phyloP scores from a whole-genome alignment of 2,797 vertebrate species.

The Chiroxiphia lanceolata region DNA sequence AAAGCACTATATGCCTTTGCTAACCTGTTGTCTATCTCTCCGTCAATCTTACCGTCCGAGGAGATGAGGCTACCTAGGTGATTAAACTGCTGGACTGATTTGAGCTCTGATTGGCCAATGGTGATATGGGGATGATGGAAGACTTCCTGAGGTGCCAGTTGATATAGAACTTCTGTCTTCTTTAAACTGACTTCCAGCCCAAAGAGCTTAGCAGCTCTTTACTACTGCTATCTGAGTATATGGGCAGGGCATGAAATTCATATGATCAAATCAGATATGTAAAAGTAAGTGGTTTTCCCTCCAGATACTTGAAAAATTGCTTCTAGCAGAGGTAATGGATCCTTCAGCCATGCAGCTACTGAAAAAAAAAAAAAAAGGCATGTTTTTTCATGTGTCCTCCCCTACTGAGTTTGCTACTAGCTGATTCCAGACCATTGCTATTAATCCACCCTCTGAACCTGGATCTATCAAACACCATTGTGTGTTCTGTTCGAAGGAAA shows the following conservation, averaged over 20 bases:
- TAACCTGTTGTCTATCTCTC: too few species aligned
- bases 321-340: not conserved
- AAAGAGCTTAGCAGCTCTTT: too few species aligned
- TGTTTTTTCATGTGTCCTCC: not conserved
- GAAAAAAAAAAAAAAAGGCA: not conserved
- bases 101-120: too few species aligned
- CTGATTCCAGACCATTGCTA: not conserved
- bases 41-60: too few species aligned
- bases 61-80: too few species aligned
- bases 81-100: too few species aligned
- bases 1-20: too few species aligned
- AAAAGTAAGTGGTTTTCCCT: not conserved
- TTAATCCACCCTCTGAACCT: not conserved
- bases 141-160: too few species aligned
- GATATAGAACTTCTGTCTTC: too few species aligned
- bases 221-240: not conserved
- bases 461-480: not conserved
- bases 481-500: not conserved
- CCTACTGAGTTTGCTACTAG: not conserved
- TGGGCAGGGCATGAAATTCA: not conserved
- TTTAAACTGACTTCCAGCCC: too few species aligned
- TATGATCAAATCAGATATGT: not conserved
- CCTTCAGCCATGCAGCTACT: not conserved
- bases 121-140: too few species aligned
- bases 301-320: not conserved